phyloP scores from a whole-genome alignment of 2,797 vertebrate species.

The Anguilla obscura region DNA sequence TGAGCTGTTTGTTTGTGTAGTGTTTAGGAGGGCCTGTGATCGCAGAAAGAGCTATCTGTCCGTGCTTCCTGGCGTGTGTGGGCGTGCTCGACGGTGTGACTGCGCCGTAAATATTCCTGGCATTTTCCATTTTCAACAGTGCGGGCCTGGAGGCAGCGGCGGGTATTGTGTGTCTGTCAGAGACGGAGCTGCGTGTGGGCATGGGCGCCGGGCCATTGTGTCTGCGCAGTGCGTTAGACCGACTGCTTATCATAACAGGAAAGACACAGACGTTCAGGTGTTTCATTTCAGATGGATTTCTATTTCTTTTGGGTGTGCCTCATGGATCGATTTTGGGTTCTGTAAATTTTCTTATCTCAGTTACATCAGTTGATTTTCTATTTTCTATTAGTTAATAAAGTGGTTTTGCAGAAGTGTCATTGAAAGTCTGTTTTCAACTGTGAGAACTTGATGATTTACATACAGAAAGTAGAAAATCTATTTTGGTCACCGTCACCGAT shows the following conservation, averaged over 20 bases:
- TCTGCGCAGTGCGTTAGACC: neutral
- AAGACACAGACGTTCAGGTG: constrained; percentile 39
- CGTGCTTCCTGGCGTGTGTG: constrained; percentile 36
- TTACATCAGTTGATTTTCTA: neutral
- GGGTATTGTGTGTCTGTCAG: constrained; percentile 38
- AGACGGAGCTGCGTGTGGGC: constrained; percentile 41
- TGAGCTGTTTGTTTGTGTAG: constrained; percentile 38
- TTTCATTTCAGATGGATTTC: constrained; percentile 47
- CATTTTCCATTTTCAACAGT: constrained; percentile 63
- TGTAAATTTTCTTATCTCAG: neutral
- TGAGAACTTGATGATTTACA: neutral
- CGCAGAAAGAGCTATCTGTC: constrained; percentile 37
- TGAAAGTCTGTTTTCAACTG: constrained; percentile 22
- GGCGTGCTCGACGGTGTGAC: constrained; percentile 33
- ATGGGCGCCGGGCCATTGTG: constrained; percentile 11
- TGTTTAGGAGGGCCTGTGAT: constrained; percentile 22
- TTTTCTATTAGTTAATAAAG: neutral
- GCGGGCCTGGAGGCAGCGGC: constrained; percentile 42
- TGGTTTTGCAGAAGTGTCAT: constrained; percentile 45
- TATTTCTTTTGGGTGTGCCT: neutral
- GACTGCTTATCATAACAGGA: constrained; percentile 14
- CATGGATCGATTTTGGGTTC: neutral
- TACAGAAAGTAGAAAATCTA: neutral
- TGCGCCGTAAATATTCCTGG: constrained; percentile 62
- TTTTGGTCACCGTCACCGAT: neutral